Evolutionary conservation across 2,113 vertebrate genomes (phyloP).

Genomic region (Thamnophis sirtalis): DNA sequence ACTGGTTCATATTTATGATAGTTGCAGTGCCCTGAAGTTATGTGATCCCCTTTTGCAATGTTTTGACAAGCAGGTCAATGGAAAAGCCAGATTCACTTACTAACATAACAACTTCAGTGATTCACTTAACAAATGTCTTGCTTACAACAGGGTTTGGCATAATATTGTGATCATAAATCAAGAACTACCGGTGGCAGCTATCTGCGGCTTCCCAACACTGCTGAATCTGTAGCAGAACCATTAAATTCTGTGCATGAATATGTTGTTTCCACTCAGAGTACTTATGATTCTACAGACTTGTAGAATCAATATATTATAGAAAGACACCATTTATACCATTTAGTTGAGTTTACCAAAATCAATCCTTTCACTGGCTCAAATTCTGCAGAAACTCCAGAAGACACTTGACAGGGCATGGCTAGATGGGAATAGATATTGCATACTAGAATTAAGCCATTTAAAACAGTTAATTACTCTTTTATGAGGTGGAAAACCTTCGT

Average conservation of each 20-base stretch:
- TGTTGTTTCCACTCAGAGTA: conserved; percentile 5
- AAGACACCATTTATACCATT: neutral
- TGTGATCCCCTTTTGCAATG: neutral
- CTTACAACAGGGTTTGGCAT: neutral
- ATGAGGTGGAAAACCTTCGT: neutral
- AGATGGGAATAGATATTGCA: neutral
- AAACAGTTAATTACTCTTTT: neutral
- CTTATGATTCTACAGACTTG: neutral
- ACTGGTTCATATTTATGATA: neutral
- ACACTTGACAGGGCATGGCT: neutral
- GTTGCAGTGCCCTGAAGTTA: neutral
- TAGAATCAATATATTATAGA: neutral
- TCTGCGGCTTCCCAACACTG: conserved; percentile 24
- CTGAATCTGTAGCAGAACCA: neutral
- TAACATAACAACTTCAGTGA: neutral
- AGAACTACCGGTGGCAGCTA: neutral
- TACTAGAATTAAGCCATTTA: neutral
- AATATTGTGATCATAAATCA: neutral
- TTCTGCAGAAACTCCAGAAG: neutral
- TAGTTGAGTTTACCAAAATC: neutral
- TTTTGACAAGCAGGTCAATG: neutral
- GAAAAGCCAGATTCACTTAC: neutral
- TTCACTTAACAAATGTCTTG: neutral
- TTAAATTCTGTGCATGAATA: conserved; percentile 17
- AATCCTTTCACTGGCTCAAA: neutral